Base-by-base conservation (phyloP, 2,888 invertebrate species). In the Colletes collaris region DNA sequence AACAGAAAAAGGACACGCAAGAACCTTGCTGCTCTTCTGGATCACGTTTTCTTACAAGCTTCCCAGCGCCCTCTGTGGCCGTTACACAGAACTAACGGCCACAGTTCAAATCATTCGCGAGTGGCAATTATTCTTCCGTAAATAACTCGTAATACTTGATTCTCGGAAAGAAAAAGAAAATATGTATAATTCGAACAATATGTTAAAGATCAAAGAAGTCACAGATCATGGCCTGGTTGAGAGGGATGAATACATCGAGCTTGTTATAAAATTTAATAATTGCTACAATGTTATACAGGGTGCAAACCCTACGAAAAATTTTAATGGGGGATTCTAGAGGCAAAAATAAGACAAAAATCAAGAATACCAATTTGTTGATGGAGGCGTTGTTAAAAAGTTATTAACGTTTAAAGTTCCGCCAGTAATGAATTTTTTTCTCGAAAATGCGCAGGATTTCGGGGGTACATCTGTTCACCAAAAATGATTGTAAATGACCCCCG, bases 21-120 rank as follows among this genome's bases (percentile, higher is more conserved):
- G 49, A 64, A 65, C 55, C 55, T 44, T 72, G 60, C 37, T 16
- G 13, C 49, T 63, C 46, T 8, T 50, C 11, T 46, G 37, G 44
- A 76, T 64, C 71, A 72, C 68, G 73, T 58, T 78, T 72, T 65
- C 72, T 27, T 27, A 63, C 52, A 50, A 69, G 46, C 44, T 52
- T 56, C 3, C 1, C 60, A 59, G 68, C 65, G 19, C 44, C 56
- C 35, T 70, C 62, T 70, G 60, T 60, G 60, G 13, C 7, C 72
- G 19, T 44, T 58, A 0, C 27, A 3, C 0, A 2, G 50, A 70
- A 74, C 8, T 6, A 49, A 7, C 37, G 27, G 16, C 16, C 4
- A 11, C 5, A n/a, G 37, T 35, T 58, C 1, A 11, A 40, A 16
- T 35, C 27, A 16, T 4, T 16, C 59, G 44, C 4, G 37, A 19